A percentile compares a stretch with the other conserved stretches of the same genome.
These are phyloP conservation scores for Urocitellus parryii DNA, from an alignment of 2,113 vertebrate species.

Conservation along the genomic window DNA sequence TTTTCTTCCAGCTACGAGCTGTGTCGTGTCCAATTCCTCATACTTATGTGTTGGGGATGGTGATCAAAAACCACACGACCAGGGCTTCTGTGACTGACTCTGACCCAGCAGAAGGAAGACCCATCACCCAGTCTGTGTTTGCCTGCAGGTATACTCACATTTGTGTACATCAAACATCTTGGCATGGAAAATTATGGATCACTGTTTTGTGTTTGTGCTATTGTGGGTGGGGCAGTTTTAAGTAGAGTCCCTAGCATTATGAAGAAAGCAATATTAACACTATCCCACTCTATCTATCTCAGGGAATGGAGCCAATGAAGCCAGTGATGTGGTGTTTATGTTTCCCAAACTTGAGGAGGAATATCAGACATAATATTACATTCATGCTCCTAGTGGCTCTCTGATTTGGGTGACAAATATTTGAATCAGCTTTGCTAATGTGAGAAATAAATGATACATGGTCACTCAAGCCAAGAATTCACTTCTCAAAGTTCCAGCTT, in stretches of 20 bases:
- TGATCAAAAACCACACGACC: neutral
- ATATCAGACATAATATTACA: neutral
- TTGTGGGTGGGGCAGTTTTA: neutral
- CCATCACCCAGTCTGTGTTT: neutral
- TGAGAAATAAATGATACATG: conserved; percentile 54
- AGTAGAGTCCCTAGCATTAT: neutral
- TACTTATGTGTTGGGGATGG: neutral
- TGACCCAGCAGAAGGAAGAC: neutral
- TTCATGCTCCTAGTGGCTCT: neutral
- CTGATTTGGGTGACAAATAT: conserved; percentile 52
- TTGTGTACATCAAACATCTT: neutral
- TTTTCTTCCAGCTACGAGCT: neutral
- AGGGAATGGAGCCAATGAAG: conserved; percentile 32
- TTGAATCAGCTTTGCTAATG: conserved; percentile 48
- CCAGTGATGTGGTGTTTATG: neutral
- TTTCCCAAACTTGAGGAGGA: conserved; percentile 41
- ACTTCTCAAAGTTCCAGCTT: conserved; percentile 48
- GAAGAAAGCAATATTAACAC: neutral
- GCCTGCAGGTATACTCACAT: neutral
- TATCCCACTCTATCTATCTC: neutral
- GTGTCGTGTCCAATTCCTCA: neutral
- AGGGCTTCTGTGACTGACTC: neutral
- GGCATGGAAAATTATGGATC: neutral
- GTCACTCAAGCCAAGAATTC: neutral
- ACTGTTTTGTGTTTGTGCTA: neutral